Evolutionary conservation across 2,888 invertebrate genomes (phyloP).

Genomic region (Amitus sp.): DNA sequence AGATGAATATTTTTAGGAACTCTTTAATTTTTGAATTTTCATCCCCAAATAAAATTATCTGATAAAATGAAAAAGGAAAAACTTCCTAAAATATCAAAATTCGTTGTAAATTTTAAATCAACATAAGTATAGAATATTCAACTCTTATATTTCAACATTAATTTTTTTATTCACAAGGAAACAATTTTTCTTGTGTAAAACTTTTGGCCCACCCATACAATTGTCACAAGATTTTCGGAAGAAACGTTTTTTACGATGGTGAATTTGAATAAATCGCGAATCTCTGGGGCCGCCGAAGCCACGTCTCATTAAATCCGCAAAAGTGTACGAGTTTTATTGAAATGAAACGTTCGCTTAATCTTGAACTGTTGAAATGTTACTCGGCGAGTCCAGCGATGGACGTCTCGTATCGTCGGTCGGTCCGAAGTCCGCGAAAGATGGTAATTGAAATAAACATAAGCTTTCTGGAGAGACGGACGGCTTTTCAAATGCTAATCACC

Average conservation of each 20-base stretch:
- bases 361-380: constrained; percentile 7
- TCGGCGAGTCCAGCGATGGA: constrained; percentile 5
- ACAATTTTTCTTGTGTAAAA: no score
- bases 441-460: constrained; percentile 51
- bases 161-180: no score
- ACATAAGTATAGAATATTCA: no score
- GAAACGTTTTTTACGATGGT: not conserved
- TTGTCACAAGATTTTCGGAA: not conserved
- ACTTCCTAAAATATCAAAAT: no score
- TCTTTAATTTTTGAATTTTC: no score
- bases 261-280: not conserved
- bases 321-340: constrained; percentile 1
- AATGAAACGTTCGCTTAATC: not conserved
- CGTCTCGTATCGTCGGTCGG: constrained; percentile 15
- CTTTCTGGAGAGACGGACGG: constrained; percentile 44
- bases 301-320: constrained; percentile 1
- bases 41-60: no score
- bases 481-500: constrained; percentile 47
- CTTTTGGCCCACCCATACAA: no score
- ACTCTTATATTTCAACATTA: no score
- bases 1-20: not conserved
- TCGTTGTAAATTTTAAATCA: no score
- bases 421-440: constrained; percentile 33
- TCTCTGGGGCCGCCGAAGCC: not conserved
- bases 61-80: no score